Base-by-base conservation (phyloP, 1,140 invertebrate species). In the Ganaspis sp. region DNA sequence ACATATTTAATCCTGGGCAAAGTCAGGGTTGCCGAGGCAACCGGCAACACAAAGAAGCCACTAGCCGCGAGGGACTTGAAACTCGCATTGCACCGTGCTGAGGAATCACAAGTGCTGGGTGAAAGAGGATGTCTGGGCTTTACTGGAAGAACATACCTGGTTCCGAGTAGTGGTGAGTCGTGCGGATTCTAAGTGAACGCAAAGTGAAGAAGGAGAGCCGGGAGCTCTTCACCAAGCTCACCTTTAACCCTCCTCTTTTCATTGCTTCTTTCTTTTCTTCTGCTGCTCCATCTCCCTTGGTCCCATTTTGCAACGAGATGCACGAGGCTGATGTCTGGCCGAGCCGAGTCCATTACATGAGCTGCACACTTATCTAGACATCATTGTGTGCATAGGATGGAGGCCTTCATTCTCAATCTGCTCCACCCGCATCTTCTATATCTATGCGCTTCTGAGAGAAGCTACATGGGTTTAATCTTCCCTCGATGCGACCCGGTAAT, bases 1-100 rank as follows among this genome's bases (percentile, higher is more conserved):
- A 88, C 88, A 90, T 90, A 90, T 90, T 90, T 90, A 89, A 90
- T 88, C 83, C 82, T 88, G 78, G 74, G 83, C 83, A 89, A 90
- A 90, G 88, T 84, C 45, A 72, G 81, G 77, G 87, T 86, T 85
- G 75, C 84, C 85, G 71, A 74, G 78, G 85, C 76, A 86, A 86
- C 81, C 82, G 58, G 69, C 80, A 71, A 75, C 77, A 84, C 81
- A 88, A 86, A 88, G 83, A 87, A 77, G 79, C 53, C 54, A 70
- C 74, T 84, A 77, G 77, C 77, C 83, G 75, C 74, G 79, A 80
- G 83, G 80, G 81, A 83, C 81, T 85, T 73, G 75, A 81, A 80
- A 81, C 76, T 81, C 83, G 78, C 75, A 78, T 70, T 45, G 37
- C 76, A 72, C 42, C 76, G 73, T 53, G 77, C 23, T 73, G 81